A percentile compares a stretch with the other conserved stretches of the same genome.
phyloP scores from a whole-genome alignment of 2,888 invertebrate genomes.

The Limenitis camilla region DNA sequence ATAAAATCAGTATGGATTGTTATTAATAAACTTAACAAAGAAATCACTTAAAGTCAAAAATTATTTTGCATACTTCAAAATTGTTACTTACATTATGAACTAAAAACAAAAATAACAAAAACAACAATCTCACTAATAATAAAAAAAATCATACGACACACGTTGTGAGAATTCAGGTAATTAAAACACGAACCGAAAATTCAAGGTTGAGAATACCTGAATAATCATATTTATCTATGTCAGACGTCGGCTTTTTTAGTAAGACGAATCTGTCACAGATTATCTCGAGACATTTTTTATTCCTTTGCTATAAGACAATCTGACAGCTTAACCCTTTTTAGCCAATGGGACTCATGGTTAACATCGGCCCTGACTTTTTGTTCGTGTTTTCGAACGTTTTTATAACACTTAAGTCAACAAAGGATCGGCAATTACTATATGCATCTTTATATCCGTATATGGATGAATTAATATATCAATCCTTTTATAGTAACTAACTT shows the following conservation, averaged over 20 bases:
- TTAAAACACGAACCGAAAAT: conserved; percentile 60
- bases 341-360: conserved; percentile 67
- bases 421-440: conserved; percentile 9
- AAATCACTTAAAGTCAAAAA: no score
- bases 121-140: neutral
- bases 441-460: conserved; percentile 2
- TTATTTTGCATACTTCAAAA: no score
- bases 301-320: conserved; percentile 64
- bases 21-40: no score
- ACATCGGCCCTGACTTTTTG: conserved; percentile 44
- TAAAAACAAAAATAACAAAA: conserved; percentile 7
- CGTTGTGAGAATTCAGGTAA: conserved; percentile 72
- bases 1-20: no score
- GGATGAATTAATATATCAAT: conserved; percentile 2
- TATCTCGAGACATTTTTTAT: conserved; percentile 66
- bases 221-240: conserved; percentile 71
- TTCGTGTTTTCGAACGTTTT: conserved; percentile 29
- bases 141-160: conserved; percentile 37
- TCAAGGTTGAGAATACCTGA: conserved; percentile 59
- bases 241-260: conserved; percentile 67
- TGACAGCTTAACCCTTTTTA: conserved; percentile 74
- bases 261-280: conserved; percentile 72
- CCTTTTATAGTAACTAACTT: neutral
- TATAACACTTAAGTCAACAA: conserved; percentile 9
- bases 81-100: no score